Evolutionary conservation across 2,113 vertebrate species (phyloP), one percentile per base, ranked within the genome.

Genomic region (Pelobates fuscus): DNA sequence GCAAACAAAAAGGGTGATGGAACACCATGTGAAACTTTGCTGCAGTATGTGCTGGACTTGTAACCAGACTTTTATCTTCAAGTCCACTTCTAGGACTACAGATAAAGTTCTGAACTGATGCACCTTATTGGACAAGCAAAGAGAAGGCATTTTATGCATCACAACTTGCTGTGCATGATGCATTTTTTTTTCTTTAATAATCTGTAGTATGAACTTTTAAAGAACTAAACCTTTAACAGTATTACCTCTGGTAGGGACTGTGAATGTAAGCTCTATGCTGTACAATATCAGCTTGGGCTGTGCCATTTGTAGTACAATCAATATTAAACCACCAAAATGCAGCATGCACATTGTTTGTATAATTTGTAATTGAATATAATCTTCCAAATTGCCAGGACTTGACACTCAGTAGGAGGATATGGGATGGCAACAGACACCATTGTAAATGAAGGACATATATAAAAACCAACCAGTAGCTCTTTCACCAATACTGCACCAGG

Each of bases 91-190:
- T 37, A 6, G 32, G 5, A 5, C 32, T 10, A 37, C 32, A 37
- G 32, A 37, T 37, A 37, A 5, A 37, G 5, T 37, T 37, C 32
- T 37, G 10, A 10, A 37, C 32, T 37, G 32, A 37, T 37, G 32
- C 32, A 37, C 32, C 32, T 37, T 37, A 37, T 37, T 37, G 5
- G 32, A 37, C 1, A 10, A 37, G 32, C 10, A 10, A 10, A 37
- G 32, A 37, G 32, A 10, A 6, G 10, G 5, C 32, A 6, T 37
- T 37, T 37, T 6, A 6, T 49, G 44, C 2, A 18, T 49, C 44
- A 49, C n/a, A 62, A 46, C 58, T 61, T 62, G 69, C 69, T 71
- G 69, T 30, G 69, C 58, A 49, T 71, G 55, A 61, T 17, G 58
- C 57, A 61, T 37, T 43, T 70, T 37, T 37, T 43, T 70, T 37